Evolutionary conservation across 2,113 vertebrate species (phyloP).

Genomic region (Entosphenus tridentatus): DNA sequence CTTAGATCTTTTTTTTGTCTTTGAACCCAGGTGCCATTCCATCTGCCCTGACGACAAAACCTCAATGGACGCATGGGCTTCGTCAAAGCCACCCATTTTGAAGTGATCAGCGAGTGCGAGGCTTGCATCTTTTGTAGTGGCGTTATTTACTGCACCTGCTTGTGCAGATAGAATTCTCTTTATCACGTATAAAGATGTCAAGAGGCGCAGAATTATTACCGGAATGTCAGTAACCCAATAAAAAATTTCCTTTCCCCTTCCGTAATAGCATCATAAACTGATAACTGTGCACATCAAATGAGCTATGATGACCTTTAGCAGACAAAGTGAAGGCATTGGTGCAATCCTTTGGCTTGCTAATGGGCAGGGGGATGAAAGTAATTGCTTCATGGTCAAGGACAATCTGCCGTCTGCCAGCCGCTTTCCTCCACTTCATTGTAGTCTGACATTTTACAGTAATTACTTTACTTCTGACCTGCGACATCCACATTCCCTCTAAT

Average conservation of each 20-base stretch:
- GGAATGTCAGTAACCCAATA: conserved; percentile 6
- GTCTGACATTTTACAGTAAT: conserved; percentile 6
- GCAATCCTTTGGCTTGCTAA: conserved; percentile 6
- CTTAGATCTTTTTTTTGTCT: no score
- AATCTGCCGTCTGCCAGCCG: conserved; percentile 5
- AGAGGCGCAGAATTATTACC: conserved; percentile 3
- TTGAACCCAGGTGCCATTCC: no score
- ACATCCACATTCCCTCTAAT: conserved; percentile 6
- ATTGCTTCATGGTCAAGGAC: conserved; percentile 6
- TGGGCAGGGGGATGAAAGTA: conserved; percentile 5
- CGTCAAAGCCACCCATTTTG: no score
- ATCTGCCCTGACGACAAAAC: no score
- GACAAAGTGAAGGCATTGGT: conserved; percentile 3
- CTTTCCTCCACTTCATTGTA: conserved; percentile 6
- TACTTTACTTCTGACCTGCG: conserved; percentile 6
- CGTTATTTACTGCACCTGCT: conserved; percentile 4
- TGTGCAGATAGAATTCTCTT: conserved; percentile 2
- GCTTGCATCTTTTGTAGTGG: no score
- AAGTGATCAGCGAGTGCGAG: no score
- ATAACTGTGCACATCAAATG: conserved; percentile 6
- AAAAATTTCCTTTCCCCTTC: conserved; percentile 1
- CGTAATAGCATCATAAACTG: conserved; percentile 5
- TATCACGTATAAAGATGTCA: conserved; percentile 6
- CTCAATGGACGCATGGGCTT: no score
- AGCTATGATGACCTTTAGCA: conserved; percentile 7